These are phyloP conservation scores for Poeciliopsis infans DNA, from an alignment of 2,797 vertebrate species.

Conservation along the genomic window DNA sequence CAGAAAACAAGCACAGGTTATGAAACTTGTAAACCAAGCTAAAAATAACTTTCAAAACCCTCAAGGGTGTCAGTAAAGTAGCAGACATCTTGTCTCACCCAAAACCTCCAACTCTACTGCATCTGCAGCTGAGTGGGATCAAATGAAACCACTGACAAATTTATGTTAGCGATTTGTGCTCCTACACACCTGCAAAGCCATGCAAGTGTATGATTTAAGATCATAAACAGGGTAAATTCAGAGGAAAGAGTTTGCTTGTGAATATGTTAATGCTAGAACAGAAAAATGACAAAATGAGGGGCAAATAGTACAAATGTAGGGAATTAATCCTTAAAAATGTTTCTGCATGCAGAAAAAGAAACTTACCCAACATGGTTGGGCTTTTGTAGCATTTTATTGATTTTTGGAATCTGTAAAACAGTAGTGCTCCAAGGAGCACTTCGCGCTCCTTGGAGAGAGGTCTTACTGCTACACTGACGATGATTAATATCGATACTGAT, in stretches of 20 bases:
- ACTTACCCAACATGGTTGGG: not conserved
- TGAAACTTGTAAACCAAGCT: not conserved
- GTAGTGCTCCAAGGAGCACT: no score
- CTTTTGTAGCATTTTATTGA: not conserved
- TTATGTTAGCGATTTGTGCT: not conserved
- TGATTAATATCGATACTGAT: not conserved
- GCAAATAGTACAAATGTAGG: not conserved
- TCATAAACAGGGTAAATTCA: not conserved
- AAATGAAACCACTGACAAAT: not conserved
- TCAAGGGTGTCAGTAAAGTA: not conserved
- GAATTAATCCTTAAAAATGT: not conserved
- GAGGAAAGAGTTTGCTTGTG: not conserved
- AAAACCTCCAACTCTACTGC: not conserved
- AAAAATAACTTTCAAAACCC: not conserved
- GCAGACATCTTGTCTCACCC: not conserved
- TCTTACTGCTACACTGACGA: not conserved
- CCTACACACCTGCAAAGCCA: not conserved
- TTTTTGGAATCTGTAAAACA: not conserved
- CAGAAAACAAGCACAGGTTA: not conserved
- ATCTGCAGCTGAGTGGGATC: not conserved
- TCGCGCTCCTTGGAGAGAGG: not conserved
- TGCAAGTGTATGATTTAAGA: not conserved
- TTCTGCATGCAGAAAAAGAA: not conserved
- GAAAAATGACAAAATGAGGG: not conserved
- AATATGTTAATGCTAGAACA: not conserved